Conservation (phyloP, 2,888 invertebrate species). For the Drosophila koepferae region DNA sequence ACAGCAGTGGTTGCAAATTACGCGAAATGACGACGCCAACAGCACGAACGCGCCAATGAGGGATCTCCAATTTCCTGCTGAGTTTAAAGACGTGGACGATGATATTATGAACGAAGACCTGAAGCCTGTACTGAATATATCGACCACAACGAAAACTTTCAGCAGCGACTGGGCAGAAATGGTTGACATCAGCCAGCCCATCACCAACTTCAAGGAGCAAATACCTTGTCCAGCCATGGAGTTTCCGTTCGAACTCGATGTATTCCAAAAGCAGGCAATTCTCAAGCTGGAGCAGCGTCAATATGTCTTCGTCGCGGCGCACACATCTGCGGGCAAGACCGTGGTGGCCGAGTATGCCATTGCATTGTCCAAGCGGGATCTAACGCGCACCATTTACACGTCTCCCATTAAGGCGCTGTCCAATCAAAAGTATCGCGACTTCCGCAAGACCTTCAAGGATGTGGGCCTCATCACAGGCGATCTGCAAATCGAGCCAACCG, state of each 20-base stretch:
- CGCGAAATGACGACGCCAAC: slow-evolving; percentile 45
- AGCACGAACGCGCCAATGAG: background rate
- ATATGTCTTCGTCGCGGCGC: slow-evolving; percentile 99
- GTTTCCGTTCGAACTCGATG: slow-evolving; percentile 97
- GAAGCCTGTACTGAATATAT: slow-evolving; percentile 90
- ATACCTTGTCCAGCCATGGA: slow-evolving; percentile 94
- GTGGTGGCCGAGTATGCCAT: slow-evolving; percentile 99
- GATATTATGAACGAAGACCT: slow-evolving; percentile 83
- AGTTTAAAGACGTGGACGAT: slow-evolving; percentile 81
- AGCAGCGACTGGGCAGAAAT: slow-evolving; percentile 93
- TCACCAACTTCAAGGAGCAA: slow-evolving; percentile 91
- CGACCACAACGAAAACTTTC: slow-evolving; percentile 85
- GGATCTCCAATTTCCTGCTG: slow-evolving; percentile 46
- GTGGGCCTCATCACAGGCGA: slow-evolving; percentile 98
- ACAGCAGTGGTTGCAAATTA: slow-evolving; percentile 82
- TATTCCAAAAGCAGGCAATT: slow-evolving; percentile 98
- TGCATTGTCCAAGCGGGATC: slow-evolving; percentile 95
- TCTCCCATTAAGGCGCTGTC: slow-evolving; percentile 99
- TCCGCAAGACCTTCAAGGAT: slow-evolving; percentile 95
- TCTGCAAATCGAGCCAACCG: slow-evolving; percentile 96
- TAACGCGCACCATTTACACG: slow-evolving; percentile 97
- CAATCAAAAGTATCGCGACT: slow-evolving; percentile 99
- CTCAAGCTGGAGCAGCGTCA: slow-evolving; percentile 96
- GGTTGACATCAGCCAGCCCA: slow-evolving; percentile 92
- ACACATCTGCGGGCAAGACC: slow-evolving; percentile 99